phyloP scores from a whole-genome alignment of 2,888 invertebrate species.

The Cataglyphis altisquamis region DNA sequence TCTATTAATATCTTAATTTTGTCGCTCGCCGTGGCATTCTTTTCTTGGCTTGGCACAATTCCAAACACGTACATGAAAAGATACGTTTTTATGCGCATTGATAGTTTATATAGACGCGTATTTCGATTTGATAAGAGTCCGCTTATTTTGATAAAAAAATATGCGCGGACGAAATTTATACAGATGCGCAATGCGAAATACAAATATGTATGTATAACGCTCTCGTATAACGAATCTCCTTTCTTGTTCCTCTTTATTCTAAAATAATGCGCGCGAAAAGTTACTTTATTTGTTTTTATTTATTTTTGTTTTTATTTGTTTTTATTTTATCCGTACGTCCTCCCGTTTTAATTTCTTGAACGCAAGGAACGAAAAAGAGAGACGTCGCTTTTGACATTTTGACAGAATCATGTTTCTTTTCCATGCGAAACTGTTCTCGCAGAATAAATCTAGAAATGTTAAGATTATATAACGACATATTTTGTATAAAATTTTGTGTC shows the following conservation, averaged over 20 bases:
- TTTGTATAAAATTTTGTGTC: neutral
- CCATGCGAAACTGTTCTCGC: neutral
- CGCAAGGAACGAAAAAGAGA: neutral
- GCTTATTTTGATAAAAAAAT: conserved; percentile 36
- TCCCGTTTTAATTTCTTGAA: neutral
- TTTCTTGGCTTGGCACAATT: conserved; percentile 54
- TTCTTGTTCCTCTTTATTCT: neutral
- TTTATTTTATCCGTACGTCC: neutral
- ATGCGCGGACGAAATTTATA: neutral
- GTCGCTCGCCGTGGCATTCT: conserved; percentile 48
- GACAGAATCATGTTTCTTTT: neutral
- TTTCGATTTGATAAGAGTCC: conserved; percentile 16
- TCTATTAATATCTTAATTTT: conserved; percentile 68
- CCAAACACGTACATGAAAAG: conserved; percentile 33
- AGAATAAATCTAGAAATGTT: neutral
- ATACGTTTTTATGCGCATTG: conserved; percentile 15
- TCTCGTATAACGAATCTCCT: neutral
- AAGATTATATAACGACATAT: neutral
- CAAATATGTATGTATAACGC: neutral
- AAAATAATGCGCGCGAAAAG: neutral
- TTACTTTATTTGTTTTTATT: neutral
- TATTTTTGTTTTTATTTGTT: neutral
- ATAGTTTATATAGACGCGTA: neutral
- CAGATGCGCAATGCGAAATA: neutral
- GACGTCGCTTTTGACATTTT: neutral